Conservation (phyloP, 2,113 vertebrate genomes). For the Megaceryle maxima region DNA sequence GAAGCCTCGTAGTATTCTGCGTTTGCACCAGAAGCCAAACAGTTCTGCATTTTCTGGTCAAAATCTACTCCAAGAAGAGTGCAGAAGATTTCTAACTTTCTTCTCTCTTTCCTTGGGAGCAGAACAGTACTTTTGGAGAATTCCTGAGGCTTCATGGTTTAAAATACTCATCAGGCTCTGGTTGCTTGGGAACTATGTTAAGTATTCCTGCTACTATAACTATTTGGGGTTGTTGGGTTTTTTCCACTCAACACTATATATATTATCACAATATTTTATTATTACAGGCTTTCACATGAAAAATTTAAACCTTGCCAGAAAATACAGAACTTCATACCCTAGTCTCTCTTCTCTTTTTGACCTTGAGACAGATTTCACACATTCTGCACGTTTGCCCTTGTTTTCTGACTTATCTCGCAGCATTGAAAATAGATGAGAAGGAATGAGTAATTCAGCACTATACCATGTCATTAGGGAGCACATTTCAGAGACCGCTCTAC, state of each 20-base stretch:
- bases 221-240: background rate
- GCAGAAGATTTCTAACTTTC: background rate
- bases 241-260: conserved; percentile 1
- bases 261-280: conserved; percentile 8
- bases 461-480: background rate
- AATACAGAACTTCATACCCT: background rate
- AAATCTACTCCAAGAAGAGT: background rate
- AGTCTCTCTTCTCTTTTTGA: background rate
- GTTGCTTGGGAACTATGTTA: conserved; percentile 60
- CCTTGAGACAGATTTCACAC: conserved; percentile 16
- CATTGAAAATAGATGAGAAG: conserved; percentile 10
- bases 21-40: background rate
- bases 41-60: background rate
- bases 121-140: conserved; percentile 20
- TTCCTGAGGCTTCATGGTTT: conserved; percentile 30
- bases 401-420: conserved; percentile 22
- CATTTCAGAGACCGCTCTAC: background rate
- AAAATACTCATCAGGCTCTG: conserved; percentile 37
- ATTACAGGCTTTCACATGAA: background rate
- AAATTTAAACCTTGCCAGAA: conserved; percentile 2
- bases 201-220: conserved; percentile 51
- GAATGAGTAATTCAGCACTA: conserved; percentile 27
- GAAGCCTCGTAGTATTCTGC: background rate
- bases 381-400: background rate
- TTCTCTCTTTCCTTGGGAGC: background rate